Base-by-base conservation (phyloP, 2,888 invertebrate genomes). In the Megalurothrips usitatus region DNA sequence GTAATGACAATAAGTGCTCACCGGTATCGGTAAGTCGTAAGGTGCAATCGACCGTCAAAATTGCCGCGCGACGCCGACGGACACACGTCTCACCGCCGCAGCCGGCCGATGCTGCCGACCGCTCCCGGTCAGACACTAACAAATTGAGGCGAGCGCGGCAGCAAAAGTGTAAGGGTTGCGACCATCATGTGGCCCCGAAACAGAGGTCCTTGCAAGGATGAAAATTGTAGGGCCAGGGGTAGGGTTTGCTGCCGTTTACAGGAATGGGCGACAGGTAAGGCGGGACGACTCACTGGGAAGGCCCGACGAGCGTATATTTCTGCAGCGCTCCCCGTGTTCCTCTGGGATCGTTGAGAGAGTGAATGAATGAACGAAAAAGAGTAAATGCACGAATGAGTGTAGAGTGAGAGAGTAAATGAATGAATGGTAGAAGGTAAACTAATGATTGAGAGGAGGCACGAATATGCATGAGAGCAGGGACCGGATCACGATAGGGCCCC, bases 1-100 rank as follows among this genome's bases (percentile, higher is more conserved):
- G 68, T 75, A 75, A 75, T 75, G 68, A 75, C 68, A 9, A 75
- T 75, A 75, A 75, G 68, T 75, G 68, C 68, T 75, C 68, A 75
- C 68, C 26, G 23, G 68, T 9, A 26, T 75, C 68, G 68, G 68
- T 75, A 75, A 75, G 68, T 75, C 23, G 23, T 23, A 75, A 75
- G 68, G 68, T 75, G 68, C 26, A 75, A 75, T 75, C 68, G 68
- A 26, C 68, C 26, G 68, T 75, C 68, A 75, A 75, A 75, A 75
- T 75, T 75, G 68, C 68, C 68, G 23, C n/a, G 11, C 68, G 26
- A 75, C 68, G 26, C 23, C 0, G 10, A 26, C 68, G 8, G 3
- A 4, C 68, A 8, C 68, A 26, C 68, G 10, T n/a, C 68, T 9
- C 26, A 75, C 68, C 2, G 34, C 34, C 34, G 34, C 34, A 52